Base-by-base conservation (phyloP, 2,888 invertebrate genomes). In the Synergus itoensis region DNA sequence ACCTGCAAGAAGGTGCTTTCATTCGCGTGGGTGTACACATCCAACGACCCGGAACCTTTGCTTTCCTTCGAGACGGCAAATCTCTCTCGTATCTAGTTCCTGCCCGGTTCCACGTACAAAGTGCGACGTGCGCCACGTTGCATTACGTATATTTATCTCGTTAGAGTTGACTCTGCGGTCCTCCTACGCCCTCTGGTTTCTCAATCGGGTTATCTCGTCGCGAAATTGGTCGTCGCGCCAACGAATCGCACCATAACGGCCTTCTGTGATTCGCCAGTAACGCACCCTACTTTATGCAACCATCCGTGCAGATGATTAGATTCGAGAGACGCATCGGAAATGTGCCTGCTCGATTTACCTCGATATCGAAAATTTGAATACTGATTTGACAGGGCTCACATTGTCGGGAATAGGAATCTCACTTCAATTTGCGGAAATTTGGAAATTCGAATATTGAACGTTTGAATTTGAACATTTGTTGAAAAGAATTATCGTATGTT, bases 11-110 rank as follows among this genome's bases (percentile, higher is more conserved):
- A 81, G 80, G 80, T 83, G 85, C 83, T 87, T 85, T 73, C 36
- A 73, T 62, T 79, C 84, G 85, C 85, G 89, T 90, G 84, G 89
- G 88, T 84, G 86, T 87, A 84, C 81, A 86, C 83, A 88, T 87
- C 86, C 87, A 88, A 86, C 86, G 88, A 88, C 86, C 87, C 88
- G 88, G 87, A 90, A 87, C 87, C 88, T 85, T 86, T 53, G 83
- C 81, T 84, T 85, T 85, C 81, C 81, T 79, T 48, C 76, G 81
- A 78, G 84, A 85, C 79, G 81, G 84, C 86, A 81, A 87, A 80
- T 86, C 84, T 87, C 85, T 87, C 53, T 73, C 48, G n/a, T 73
- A 73, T 73, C 73, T 77, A 82, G 81, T 83, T 80, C 82, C 83
- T 85, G 86, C 81, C 82, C 81, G 79, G 82, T 83, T 86, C 82